Base-by-base conservation (phyloP, 2,888 invertebrate genomes). In the Ophion obscuratus region DNA sequence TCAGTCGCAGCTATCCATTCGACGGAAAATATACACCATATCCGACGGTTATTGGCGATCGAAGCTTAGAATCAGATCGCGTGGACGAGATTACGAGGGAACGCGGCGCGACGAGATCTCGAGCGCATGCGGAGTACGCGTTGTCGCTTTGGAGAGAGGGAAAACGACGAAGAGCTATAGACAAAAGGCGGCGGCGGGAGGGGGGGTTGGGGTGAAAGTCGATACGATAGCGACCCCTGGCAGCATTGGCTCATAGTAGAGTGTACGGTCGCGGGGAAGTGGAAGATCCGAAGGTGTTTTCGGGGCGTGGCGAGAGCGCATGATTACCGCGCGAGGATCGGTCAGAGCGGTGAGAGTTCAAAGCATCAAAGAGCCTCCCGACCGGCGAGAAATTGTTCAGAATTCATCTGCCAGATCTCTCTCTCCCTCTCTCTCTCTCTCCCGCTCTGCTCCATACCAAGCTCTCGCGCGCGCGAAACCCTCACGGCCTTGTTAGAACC, bases 331-430 rank as follows among this genome's bases (percentile, higher is more conserved):
- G 92, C 91, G 91, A 92, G 93, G 93, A 93, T 93, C 93, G 93
- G 93, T 93, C 93, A 93, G 93, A 91, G 93, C 94, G 94, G 94
- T 93, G 93, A 94, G 93, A 93, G 94, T 94, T 94, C 94, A 94
- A 94, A 94, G 94, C 93, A 93, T 94, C 94, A 94, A 94, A 94
- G 93, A 91, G 90, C 90, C 90, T 91, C 92, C 92, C 91, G 91
- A 89, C 90, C 88, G 88, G 91, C 92, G 92, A 92, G 92, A 93
- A 93, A 93, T 93, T 93, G 93, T 92, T 92, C 91, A 91, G 92
- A 92, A 92, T 92, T 92, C 93, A 92, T 93, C 92, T 90, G 91
- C 89, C 92, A 79, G 87, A 61, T 73, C 62, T 83, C 61, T 74
- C 68, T 73, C 62, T 71, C 68, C 3, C 77, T 27, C 77, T 40